Percentiles rank a stretch among this genome's conserved stretches.
These are phyloP conservation scores for Galerucella pusilla DNA, from an alignment of 2,888 invertebrate species.

Conservation along the genomic window DNA sequence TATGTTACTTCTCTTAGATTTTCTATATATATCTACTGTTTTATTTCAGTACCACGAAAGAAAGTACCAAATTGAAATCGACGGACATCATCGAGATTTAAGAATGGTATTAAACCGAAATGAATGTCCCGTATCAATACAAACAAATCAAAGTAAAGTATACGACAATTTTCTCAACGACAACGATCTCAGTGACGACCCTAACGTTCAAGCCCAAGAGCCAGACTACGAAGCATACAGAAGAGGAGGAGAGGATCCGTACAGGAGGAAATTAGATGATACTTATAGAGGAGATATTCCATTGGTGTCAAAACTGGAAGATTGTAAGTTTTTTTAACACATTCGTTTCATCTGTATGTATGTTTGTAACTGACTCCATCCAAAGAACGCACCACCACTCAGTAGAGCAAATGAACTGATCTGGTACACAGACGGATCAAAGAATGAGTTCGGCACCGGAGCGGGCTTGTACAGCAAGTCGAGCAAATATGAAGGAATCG, in stretches of 20 bases:
- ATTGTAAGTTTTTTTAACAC: conserved; percentile 60
- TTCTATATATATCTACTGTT: too few relatives aligned
- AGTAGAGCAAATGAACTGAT: too few relatives aligned
- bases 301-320: conserved; percentile 70
- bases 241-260: conserved; percentile 23
- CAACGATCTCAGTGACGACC: conserved; percentile 57
- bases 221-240: conserved; percentile 53
- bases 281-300: conserved; percentile 74
- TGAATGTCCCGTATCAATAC: conserved; percentile 64
- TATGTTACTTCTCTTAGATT: too few relatives aligned
- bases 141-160: conserved; percentile 63
- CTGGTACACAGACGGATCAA: too few relatives aligned
- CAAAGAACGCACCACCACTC: too few relatives aligned
- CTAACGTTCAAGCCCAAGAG: conserved; percentile 63
- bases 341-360: neutral
- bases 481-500: too few relatives aligned
- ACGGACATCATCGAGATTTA: conserved; percentile 66
- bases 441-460: too few relatives aligned
- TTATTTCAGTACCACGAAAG: conserved; percentile 70
- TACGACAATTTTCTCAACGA: conserved; percentile 53
- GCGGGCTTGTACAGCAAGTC: too few relatives aligned
- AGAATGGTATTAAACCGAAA: conserved; percentile 67
- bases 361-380: too few relatives aligned
- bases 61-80: conserved; percentile 70
- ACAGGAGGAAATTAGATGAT: conserved; percentile 3